Percentiles rank a stretch among this genome's conserved stretches.
Conservation (phyloP, 2,797 vertebrate species). For the Lates japonicus region DNA sequence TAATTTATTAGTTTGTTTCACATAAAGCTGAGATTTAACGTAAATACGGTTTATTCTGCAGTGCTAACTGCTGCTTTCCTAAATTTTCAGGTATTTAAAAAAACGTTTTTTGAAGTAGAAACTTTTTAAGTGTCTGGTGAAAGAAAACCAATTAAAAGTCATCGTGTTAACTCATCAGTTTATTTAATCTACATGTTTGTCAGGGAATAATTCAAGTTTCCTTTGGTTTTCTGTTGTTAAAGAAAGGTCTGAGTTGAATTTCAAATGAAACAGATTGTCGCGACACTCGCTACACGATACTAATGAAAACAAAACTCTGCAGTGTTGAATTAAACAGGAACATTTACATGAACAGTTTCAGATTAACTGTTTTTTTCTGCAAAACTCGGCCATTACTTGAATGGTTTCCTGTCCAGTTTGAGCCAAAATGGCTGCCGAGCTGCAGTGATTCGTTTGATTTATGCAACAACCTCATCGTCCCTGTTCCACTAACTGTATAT, state of each 20-base stretch:
- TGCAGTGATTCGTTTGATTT: neutral
- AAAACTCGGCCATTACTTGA: neutral
- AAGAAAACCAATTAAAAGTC: constrained; percentile 8
- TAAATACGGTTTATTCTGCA: neutral
- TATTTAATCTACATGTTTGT: constrained; percentile 12
- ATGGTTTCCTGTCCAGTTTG: neutral
- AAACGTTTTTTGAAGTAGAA: too few species aligned
- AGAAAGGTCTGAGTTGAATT: constrained; percentile 28
- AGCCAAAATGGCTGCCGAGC: constrained; percentile 3
- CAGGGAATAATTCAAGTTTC: neutral
- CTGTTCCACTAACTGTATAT: constrained; percentile 21
- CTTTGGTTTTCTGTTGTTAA: neutral
- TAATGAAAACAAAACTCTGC: constrained; percentile 12
- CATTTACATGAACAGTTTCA: neutral
- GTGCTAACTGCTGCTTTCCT: neutral
- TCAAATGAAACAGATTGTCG: constrained; percentile 1
- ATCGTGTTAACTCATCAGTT: neutral
- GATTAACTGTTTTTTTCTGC: too few species aligned
- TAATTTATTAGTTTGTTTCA: too few species aligned
- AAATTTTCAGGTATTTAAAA: neutral
- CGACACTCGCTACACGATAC: neutral
- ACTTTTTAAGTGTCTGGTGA: constrained; percentile 40
- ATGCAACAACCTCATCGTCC: constrained; percentile 29
- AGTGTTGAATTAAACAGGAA: neutral
- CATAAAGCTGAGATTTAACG: neutral